phyloP scores from a whole-genome alignment of 2,888 invertebrate genomes.

The Noctua comes region DNA sequence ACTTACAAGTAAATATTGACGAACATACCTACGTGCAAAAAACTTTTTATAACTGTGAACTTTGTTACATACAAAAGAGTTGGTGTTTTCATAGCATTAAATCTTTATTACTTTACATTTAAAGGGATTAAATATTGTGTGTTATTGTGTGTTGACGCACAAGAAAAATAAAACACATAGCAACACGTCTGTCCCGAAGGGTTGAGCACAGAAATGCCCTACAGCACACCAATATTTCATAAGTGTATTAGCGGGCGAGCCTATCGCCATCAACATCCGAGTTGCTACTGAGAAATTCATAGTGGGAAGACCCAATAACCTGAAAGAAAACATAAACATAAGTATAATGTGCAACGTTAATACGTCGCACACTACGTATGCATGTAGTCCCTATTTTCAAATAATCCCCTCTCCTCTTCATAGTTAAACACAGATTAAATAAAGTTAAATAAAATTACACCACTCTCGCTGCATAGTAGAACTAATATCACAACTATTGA shows the following conservation, averaged over 20 bases:
- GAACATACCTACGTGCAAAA: slow-evolving; percentile 31
- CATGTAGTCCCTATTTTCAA: background rate
- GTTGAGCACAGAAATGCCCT: no score
- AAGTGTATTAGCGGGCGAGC: background rate
- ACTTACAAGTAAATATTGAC: slow-evolving; percentile 35
- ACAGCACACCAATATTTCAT: background rate
- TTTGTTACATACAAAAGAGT: slow-evolving; percentile 20
- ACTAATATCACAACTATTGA: no score
- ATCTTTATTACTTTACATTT: slow-evolving; percentile 28
- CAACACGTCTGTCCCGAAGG: background rate
- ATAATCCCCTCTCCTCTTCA: background rate
- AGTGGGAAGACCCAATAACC: background rate
- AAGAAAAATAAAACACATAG: background rate
- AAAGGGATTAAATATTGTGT: background rate
- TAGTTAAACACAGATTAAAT: background rate
- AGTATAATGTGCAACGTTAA: background rate
- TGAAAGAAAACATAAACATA: no score
- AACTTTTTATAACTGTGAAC: slow-evolving; percentile 31
- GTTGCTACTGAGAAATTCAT: background rate
- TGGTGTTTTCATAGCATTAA: slow-evolving; percentile 19
- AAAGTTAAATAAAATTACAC: slow-evolving; percentile 6
- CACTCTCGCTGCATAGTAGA: no score
- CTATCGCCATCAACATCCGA: background rate
- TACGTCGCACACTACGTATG: background rate
- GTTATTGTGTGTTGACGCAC: background rate